phyloP scores from a whole-genome alignment of 2,888 invertebrate species.

The Thyatira batis region DNA sequence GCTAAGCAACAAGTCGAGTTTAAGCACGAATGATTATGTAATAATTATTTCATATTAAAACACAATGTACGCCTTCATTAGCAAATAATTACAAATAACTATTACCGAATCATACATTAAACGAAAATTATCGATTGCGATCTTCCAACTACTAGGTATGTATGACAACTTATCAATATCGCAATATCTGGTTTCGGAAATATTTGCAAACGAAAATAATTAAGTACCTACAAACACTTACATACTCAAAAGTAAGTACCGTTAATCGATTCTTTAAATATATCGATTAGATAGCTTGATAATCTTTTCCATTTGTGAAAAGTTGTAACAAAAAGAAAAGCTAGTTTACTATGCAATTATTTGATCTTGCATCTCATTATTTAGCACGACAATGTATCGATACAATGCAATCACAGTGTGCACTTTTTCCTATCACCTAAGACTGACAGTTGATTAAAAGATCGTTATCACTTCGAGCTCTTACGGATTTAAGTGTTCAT shows the following conservation, averaged over 20 bases:
- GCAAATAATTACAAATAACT: constrained; percentile 30
- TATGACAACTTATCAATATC: constrained; percentile 8
- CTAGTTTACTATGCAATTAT: not conserved
- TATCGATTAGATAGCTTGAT: not conserved
- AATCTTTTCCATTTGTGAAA: not conserved
- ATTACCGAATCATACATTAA: constrained; percentile 22
- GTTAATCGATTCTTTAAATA: not conserved
- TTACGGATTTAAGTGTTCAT: constrained; percentile 38
- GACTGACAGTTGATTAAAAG: constrained; percentile 56
- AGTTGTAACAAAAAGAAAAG: not conserved
- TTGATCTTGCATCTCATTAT: not conserved
- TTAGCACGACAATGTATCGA: constrained; percentile 11
- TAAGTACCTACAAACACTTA: not conserved
- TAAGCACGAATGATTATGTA: constrained; percentile 17
- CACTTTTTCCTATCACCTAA: constrained; percentile 22
- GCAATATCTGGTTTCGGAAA: not conserved
- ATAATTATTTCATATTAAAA: constrained; percentile 19
- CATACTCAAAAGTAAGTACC: not conserved
- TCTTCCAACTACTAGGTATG: constrained; percentile 20
- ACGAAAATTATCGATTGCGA: constrained; percentile 28
- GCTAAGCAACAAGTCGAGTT: constrained; percentile 17
- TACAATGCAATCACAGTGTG: constrained; percentile 17
- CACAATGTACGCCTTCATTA: constrained; percentile 30
- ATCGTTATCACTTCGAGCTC: constrained; percentile 40
- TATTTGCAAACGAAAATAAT: not conserved